Conservation (phyloP, 2,113 vertebrate genomes). For the Tricholaema leucomelas region DNA sequence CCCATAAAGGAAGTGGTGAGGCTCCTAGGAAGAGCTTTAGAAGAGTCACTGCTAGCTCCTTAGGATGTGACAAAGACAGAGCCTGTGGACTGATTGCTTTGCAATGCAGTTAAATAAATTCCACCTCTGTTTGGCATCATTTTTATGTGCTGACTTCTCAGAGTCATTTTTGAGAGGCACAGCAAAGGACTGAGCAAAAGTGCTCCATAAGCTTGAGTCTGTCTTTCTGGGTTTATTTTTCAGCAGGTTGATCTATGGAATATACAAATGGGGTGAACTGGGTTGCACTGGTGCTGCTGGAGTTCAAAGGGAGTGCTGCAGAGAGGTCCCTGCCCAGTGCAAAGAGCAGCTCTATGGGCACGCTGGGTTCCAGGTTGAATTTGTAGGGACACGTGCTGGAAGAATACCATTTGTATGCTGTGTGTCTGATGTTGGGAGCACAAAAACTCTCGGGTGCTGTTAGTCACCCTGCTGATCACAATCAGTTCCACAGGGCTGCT, state of each 20-base stretch:
- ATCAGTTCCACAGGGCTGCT: background rate
- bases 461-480: background rate
- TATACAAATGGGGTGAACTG: background rate
- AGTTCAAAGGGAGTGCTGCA: rapidly evolving
- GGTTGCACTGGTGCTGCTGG: background rate
- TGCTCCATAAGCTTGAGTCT: background rate
- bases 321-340: rapidly evolving
- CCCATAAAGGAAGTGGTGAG: background rate
- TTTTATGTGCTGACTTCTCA: background rate
- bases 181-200: no score
- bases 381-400: background rate
- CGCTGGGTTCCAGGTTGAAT: background rate
- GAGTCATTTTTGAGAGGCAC: background rate
- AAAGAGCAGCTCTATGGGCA: rapidly evolving
- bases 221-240: background rate
- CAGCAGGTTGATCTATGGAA: background rate
- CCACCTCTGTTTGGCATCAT: background rate
- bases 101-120: background rate
- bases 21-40: background rate
- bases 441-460: background rate
- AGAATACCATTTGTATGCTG: background rate
- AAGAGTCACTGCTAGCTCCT: background rate
- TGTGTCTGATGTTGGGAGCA: rapidly evolving
- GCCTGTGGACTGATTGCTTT: rapidly evolving
- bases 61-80: background rate